These are phyloP conservation scores for Trematocara nigrifrons DNA, from an alignment of 2,113 vertebrate species.

Conservation along the genomic window DNA sequence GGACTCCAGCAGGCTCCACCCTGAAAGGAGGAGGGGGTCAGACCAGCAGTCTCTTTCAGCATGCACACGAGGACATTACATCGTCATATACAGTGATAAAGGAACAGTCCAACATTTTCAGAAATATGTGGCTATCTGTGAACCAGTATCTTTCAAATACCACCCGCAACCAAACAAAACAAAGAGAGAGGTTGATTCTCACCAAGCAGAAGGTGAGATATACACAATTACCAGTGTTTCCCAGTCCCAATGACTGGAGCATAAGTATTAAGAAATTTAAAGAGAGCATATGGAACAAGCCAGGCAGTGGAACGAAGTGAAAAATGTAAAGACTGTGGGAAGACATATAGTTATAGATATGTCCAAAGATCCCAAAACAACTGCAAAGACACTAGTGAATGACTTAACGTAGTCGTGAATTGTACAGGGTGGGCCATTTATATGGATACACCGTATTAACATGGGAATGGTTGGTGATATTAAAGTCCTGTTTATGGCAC, in stretches of 20 bases:
- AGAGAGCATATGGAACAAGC: neutral
- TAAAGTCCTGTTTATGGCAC: neutral
- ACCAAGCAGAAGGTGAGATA: neutral
- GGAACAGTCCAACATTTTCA: neutral
- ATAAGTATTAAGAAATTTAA: neutral
- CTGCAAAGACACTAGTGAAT: neutral
- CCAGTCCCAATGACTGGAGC: neutral
- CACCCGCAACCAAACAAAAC: neutral
- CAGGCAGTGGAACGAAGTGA: neutral
- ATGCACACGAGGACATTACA: neutral
- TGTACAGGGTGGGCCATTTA: neutral
- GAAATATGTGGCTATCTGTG: neutral
- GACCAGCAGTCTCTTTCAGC: neutral
- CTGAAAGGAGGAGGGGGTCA: neutral
- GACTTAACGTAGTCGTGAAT: neutral
- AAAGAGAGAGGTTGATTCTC: neutral
- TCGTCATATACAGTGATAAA: neutral
- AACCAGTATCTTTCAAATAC: neutral
- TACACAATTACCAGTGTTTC: neutral
- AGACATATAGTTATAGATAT: neutral
- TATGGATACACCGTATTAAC: neutral
- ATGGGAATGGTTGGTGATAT: neutral
- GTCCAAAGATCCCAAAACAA: neutral
- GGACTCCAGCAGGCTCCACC: neutral
- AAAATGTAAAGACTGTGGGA: neutral